phyloP scores from a whole-genome alignment of 2,113 vertebrate species.

The Sardina pilchardus region DNA sequence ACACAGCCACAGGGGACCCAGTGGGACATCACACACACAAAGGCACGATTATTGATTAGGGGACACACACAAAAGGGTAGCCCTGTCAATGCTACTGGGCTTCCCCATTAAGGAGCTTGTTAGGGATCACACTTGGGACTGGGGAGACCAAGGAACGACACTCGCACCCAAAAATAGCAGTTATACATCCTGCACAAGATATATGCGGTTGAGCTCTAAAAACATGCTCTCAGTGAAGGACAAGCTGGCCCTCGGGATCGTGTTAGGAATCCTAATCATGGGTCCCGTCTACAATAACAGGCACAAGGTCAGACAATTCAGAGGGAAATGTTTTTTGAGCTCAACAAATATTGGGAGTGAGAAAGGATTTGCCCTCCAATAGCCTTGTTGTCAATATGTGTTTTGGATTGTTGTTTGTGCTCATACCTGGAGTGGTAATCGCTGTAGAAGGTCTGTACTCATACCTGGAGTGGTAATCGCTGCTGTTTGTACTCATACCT shows the following conservation, averaged over 20 bases:
- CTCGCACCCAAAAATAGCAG: not conserved
- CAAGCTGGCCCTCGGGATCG: too few species aligned
- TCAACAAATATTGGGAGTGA: not conserved
- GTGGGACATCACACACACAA: not conserved
- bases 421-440: conserved; percentile 73
- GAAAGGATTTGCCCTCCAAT: not conserved
- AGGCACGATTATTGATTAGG: not conserved
- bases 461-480: too few species aligned
- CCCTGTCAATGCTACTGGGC: not conserved
- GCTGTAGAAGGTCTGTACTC: conserved; percentile 66
- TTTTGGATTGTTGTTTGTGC: not conserved
- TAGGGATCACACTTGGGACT: not conserved
- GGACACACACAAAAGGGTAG: not conserved
- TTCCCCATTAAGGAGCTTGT: not conserved
- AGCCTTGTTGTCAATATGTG: not conserved
- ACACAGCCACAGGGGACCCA: not conserved
- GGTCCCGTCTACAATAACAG: not conserved
- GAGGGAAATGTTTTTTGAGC: not conserved
- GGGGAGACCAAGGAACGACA: not conserved
- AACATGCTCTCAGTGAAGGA: too few species aligned
- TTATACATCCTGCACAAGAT: not conserved
- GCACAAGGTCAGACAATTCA: not conserved
- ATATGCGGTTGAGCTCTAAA: not conserved
- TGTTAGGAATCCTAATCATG: not conserved
- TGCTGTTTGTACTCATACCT: not conserved